These are phyloP conservation scores for Stenotaenia linearis DNA, from an alignment of 2,888 invertebrate genomes.

Conservation along the genomic window DNA sequence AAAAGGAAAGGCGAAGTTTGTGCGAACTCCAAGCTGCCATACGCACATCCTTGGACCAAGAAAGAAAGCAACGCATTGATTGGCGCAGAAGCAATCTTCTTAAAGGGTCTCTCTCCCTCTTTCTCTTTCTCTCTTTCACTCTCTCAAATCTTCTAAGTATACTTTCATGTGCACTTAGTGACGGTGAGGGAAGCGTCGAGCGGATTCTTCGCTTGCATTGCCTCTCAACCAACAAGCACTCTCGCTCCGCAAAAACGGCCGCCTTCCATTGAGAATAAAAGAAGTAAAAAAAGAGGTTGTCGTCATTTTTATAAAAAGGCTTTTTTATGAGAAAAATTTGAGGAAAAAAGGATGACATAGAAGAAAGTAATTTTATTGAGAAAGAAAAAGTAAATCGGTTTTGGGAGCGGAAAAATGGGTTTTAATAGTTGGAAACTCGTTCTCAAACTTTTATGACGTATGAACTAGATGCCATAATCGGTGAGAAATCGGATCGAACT, in stretches of 20 bases:
- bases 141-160: conserved; percentile 28
- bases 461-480: too few relatives aligned
- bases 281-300: conserved; percentile 5
- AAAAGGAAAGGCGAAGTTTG: neutral
- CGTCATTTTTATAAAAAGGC: neutral
- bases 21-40: conserved; percentile 7
- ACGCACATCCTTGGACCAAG: conserved; percentile 4
- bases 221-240: conserved; percentile 26
- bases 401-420: neutral
- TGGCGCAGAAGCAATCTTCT: conserved; percentile 28
- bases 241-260: conserved; percentile 20
- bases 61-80: conserved; percentile 28
- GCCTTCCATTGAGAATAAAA: conserved; percentile 16
- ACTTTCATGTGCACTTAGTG: conserved; percentile 30
- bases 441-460: too few relatives aligned
- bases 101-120: neutral
- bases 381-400: neutral
- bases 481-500: too few relatives aligned
- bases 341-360: neutral
- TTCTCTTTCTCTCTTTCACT: conserved; percentile 9
- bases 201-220: conserved; percentile 26
- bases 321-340: conserved; percentile 13
- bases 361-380: neutral
- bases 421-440: neutral
- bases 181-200: conserved; percentile 24